Conservation (phyloP, 2,113 vertebrate species). For the Mus spicilegus region DNA sequence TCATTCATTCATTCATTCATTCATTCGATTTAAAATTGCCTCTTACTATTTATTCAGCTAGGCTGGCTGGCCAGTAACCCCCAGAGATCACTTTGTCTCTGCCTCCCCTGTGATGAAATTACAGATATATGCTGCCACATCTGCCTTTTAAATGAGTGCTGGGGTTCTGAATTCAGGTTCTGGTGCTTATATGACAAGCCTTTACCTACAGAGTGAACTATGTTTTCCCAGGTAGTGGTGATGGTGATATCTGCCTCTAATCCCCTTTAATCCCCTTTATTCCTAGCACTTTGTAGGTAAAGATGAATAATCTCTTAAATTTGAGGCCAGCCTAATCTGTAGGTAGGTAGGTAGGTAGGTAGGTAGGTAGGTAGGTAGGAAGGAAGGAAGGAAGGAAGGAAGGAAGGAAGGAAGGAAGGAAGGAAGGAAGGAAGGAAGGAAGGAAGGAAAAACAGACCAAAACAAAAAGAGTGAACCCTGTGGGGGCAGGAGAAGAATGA, state of each 20-base stretch:
- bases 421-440: too few relatives aligned
- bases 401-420: fast-evolving
- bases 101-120: background rate
- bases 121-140: background rate
- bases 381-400: fast-evolving
- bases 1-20: background rate
- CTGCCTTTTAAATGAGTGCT: background rate
- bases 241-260: background rate
- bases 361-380: too few relatives aligned
- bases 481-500: background rate
- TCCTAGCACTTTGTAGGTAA: too few relatives aligned
- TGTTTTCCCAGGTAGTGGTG: background rate
- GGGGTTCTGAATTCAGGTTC: background rate
- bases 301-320: background rate
- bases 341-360: fast-evolving
- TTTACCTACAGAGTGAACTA: background rate
- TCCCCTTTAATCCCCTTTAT: background rate
- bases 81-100: background rate
- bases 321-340: background rate
- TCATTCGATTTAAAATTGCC: background rate
- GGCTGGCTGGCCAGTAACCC: background rate
- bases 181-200: background rate
- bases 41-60: background rate
- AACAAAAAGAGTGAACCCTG: background rate
- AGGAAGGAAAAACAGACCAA: background rate